These are phyloP conservation scores for Epistrophe grossulariae DNA, from an alignment of 2,888 invertebrate species.

Conservation along the genomic window DNA sequence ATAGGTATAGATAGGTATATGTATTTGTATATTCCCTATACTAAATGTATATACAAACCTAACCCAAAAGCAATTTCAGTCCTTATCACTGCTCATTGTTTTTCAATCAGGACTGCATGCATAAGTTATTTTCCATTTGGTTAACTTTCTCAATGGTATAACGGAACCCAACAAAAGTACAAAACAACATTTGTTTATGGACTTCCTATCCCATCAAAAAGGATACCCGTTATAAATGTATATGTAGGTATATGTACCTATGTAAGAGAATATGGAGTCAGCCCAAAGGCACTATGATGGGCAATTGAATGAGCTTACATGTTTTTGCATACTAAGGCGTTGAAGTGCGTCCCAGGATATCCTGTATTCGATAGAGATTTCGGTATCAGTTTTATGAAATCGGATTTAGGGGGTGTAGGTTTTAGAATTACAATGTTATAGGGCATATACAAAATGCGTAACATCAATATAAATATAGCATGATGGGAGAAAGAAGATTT, in stretches of 20 bases:
- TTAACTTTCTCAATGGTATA: conserved; percentile 62
- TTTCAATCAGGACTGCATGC: conserved; percentile 75
- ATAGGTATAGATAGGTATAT: not conserved
- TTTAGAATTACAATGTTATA: not conserved
- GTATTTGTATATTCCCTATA: not conserved
- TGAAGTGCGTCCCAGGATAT: conserved; percentile 68
- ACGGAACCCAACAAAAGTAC: conserved; percentile 35
- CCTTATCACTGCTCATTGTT: conserved; percentile 75
- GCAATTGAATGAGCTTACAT: conserved; percentile 71
- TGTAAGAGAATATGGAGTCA: conserved; percentile 8
- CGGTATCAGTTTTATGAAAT: conserved; percentile 55
- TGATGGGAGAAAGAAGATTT: conserved; percentile 38
- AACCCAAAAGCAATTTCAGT: conserved; percentile 69
- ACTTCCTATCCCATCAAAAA: conserved; percentile 49
- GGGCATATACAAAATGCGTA: conserved; percentile 54
- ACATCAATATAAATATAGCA: conserved; percentile 60
- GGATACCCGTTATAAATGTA: conserved; percentile 14
- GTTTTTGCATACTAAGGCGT: conserved; percentile 65
- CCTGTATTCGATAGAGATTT: conserved; percentile 30
- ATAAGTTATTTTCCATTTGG: conserved; percentile 75
- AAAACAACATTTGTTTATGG: conserved; percentile 66
- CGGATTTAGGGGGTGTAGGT: conserved; percentile 11
- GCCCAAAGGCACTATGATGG: conserved; percentile 45
- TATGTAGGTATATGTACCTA: not conserved
- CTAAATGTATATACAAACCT: not conserved